Evolutionary conservation across 1,140 invertebrate species (phyloP).

Genomic region (Cherax quadricarinatus): DNA sequence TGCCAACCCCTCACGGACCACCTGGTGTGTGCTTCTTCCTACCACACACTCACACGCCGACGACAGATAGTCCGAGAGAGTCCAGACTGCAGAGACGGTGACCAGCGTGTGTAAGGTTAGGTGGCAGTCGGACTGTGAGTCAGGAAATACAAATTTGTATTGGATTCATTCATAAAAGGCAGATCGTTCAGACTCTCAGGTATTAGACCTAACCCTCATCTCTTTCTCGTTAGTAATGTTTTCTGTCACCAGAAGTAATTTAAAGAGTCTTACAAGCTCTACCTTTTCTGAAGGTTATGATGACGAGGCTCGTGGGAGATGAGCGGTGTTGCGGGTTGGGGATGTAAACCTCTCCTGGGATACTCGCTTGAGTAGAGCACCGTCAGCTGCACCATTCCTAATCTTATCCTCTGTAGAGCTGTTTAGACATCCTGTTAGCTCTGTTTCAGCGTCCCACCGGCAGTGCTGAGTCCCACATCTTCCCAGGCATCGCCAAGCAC

Average conservation of each 20-base stretch:
- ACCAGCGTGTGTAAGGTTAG: conserved; percentile 39
- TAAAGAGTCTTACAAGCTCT: conserved; percentile 53
- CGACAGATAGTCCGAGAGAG: conserved; percentile 43
- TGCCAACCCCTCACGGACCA: conserved; percentile 46
- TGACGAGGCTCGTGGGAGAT: conserved; percentile 14
- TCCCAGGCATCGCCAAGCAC: conserved; percentile 21
- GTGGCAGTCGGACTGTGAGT: conserved; percentile 59
- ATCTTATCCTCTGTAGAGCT: conserved; percentile 56
- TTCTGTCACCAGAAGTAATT: not conserved
- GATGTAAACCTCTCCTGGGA: conserved; percentile 52
- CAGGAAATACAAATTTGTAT: conserved; percentile 28
- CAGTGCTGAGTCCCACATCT: conserved; percentile 44
- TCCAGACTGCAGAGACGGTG: conserved; percentile 47
- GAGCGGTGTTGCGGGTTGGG: conserved; percentile 60
- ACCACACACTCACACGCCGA: conserved; percentile 39
- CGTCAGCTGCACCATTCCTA: conserved; percentile 52
- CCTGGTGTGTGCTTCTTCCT: conserved; percentile 52
- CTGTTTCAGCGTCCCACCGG: conserved; percentile 48
- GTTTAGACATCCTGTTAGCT: conserved; percentile 53
- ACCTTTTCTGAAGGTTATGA: conserved; percentile 42
- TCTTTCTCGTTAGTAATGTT: conserved; percentile 14
- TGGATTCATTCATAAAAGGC: conserved; percentile 45
- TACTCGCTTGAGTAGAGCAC: conserved; percentile 52
- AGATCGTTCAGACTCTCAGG: conserved; percentile 52
- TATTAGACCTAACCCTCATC: conserved; percentile 25